A percentile compares a stretch with the other conserved stretches of the same genome.
Conservation (phyloP, 2,113 vertebrate genomes). For the Willisornis vidua region DNA sequence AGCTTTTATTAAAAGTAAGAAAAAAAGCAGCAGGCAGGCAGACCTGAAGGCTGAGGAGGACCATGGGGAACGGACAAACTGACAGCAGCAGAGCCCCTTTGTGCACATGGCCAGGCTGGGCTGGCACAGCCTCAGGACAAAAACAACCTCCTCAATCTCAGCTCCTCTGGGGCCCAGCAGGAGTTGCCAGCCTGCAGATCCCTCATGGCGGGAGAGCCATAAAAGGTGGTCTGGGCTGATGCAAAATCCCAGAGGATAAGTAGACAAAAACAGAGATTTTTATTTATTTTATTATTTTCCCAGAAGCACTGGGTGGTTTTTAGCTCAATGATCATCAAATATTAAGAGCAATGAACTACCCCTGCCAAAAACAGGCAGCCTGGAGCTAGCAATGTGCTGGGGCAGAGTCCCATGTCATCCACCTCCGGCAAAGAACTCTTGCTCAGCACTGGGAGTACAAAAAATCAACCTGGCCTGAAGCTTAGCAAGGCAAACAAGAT, state of each 20-base stretch:
- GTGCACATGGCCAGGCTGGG: not conserved
- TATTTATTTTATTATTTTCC: not conserved
- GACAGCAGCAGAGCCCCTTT: not conserved
- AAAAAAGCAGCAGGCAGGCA: not conserved
- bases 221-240: not conserved
- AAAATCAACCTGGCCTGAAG: not conserved
- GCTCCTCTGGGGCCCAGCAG: fast-evolving
- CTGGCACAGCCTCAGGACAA: not conserved
- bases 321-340: not conserved
- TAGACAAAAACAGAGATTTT: not conserved
- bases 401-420: not conserved
- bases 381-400: not conserved
- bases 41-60: not conserved
- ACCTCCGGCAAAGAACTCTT: not conserved
- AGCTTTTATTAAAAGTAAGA: not conserved
- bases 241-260: not conserved
- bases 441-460: not conserved
- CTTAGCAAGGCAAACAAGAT: not conserved
- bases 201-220: fast-evolving
- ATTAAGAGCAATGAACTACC: not conserved
- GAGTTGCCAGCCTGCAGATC: not conserved
- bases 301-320: not conserved
- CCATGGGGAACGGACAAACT: not conserved
- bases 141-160: not conserved
- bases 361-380: not conserved